Conservation (phyloP, 2,113 vertebrate genomes). For the Mungos mungo region DNA sequence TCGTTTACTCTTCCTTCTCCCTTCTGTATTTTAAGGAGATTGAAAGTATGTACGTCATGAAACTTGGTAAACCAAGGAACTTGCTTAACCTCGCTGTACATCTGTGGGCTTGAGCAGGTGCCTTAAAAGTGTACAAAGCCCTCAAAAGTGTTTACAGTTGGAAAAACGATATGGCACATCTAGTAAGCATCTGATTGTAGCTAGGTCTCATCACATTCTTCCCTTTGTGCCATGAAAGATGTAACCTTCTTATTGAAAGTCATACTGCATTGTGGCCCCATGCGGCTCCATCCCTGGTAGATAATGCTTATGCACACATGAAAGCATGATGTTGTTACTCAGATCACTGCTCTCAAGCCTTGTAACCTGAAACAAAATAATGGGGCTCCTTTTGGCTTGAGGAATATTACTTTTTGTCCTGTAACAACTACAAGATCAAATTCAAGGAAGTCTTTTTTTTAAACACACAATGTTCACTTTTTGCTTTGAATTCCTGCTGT, state of each 20-base stretch:
- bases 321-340: conserved; percentile 19
- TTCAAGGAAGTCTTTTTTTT: conserved; percentile 42
- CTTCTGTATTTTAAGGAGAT: background rate
- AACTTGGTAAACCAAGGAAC: background rate
- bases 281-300: conserved; percentile 39
- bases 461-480: conserved; percentile 30
- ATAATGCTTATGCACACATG: conserved; percentile 42
- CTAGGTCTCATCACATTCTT: background rate
- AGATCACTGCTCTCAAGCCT: conserved; percentile 52
- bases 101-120: background rate
- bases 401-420: conserved; percentile 58
- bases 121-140: background rate
- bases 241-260: background rate
- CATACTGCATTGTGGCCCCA: conserved; percentile 41
- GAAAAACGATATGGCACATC: background rate
- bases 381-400: conserved; percentile 53
- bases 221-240: too few relatives aligned
- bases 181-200: background rate
- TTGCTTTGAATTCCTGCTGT: conserved; percentile 68
- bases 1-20: background rate
- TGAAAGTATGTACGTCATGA: background rate
- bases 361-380: conserved; percentile 61
- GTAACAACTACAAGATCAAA: conserved; percentile 71
- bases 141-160: background rate
- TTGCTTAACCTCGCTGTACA: background rate